Conservation (phyloP, 2,113 vertebrate genomes). For the Nibea albiflora region DNA sequence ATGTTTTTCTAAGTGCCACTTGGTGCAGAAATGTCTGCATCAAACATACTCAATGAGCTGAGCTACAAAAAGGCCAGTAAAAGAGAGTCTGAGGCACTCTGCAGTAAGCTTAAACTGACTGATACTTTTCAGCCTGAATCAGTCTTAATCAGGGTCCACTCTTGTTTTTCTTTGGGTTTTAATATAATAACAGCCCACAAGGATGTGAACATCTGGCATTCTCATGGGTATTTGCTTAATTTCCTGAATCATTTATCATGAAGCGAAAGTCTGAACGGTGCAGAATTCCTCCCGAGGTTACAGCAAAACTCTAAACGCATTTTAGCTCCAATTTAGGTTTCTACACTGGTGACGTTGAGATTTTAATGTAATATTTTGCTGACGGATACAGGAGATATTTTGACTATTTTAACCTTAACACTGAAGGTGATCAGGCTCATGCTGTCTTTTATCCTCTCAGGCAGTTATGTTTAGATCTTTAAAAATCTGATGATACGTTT, state of each 20-base stretch:
- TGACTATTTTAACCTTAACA: neutral
- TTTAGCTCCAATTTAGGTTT: neutral
- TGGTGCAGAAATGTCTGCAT: neutral
- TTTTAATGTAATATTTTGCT: neutral
- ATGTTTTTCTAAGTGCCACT: neutral
- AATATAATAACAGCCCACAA: constrained; percentile 14
- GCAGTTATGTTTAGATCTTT: neutral
- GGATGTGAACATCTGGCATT: constrained; percentile 31
- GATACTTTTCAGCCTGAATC: constrained; percentile 16
- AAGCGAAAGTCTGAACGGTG: constrained; percentile 8
- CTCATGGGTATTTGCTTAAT: constrained; percentile 29
- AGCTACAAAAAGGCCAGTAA: neutral
- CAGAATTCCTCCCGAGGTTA: neutral
- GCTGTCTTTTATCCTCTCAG: neutral
- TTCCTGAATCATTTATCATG: constrained; percentile 36
- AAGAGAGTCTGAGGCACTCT: neutral
- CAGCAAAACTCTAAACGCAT: neutral
- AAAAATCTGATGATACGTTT: neutral
- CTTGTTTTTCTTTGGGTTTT: constrained; percentile 22
- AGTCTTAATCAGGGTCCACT: constrained; percentile 8
- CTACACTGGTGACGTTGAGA: neutral
- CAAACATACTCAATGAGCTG: neutral
- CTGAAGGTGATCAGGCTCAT: neutral
- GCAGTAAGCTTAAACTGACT: neutral
- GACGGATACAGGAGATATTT: neutral